These are phyloP conservation scores for Callospermophilus lateralis DNA, from an alignment of 2,113 vertebrate species.

Conservation along the genomic window DNA sequence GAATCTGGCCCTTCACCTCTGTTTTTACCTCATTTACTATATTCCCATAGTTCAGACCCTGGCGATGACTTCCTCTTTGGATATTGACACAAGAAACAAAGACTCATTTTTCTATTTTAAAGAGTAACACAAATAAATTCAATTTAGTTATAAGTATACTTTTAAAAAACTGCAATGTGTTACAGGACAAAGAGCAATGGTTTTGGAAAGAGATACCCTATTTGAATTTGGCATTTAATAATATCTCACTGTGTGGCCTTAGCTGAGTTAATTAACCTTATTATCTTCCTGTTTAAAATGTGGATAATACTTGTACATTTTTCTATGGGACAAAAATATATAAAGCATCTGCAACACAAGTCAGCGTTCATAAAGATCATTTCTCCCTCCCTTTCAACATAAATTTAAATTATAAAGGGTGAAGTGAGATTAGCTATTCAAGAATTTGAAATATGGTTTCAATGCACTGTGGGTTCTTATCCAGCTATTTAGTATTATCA, in stretches of 20 bases:
- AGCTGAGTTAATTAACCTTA: conserved; percentile 40
- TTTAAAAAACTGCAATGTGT: not conserved
- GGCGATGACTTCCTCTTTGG: not conserved
- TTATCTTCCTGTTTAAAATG: conserved; percentile 54
- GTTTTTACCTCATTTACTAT: not conserved
- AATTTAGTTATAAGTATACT: not conserved
- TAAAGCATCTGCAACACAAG: not conserved
- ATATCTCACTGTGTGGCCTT: conserved; percentile 29
- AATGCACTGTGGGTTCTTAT: not conserved
- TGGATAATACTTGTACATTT: not conserved
- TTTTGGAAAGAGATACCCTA: not conserved
- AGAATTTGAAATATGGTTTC: conserved; percentile 34
- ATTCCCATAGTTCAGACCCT: not conserved
- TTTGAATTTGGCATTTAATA: not conserved
- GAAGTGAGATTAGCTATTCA: conserved; percentile 17
- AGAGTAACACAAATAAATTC: conserved; percentile 1
- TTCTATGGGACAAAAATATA: not conserved
- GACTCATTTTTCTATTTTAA: not conserved
- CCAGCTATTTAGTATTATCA: not conserved
- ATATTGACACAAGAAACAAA: not conserved
- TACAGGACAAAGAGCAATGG: not conserved
- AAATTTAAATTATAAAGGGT: conserved; percentile 19
- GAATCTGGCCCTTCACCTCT: not conserved
- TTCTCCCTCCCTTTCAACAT: not conserved
- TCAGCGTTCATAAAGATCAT: not conserved